phyloP scores from a whole-genome alignment of 2,113 vertebrate genomes.

The Lepidothrix coronata region DNA sequence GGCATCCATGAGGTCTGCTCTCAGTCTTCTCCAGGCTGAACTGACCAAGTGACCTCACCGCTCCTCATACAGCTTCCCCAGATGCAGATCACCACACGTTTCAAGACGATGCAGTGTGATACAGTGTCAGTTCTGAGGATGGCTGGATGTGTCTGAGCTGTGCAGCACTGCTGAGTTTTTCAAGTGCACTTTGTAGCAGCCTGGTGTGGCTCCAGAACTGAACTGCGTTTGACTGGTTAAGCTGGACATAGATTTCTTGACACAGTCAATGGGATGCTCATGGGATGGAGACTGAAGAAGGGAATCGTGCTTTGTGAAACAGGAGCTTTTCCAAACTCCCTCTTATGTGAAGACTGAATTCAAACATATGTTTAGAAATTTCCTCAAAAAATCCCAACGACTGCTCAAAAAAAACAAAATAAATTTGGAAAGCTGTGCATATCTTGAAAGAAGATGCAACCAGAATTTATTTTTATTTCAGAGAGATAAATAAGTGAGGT shows the following conservation, averaged over 20 bases:
- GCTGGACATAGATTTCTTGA: not conserved
- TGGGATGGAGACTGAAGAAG: not conserved
- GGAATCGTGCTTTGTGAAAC: not conserved
- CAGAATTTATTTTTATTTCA: not conserved
- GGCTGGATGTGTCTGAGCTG: not conserved
- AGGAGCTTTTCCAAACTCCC: not conserved
- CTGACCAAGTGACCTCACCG: not conserved
- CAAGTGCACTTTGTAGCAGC: not conserved
- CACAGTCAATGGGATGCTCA: not conserved
- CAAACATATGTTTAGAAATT: not conserved
- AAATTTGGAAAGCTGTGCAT: accelerated
- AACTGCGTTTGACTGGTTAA: not conserved
- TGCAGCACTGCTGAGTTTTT: not conserved
- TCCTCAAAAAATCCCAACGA: accelerated
- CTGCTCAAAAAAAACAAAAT: not conserved
- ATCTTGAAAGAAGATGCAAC: not conserved
- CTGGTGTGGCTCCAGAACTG: not conserved
- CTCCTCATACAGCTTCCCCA: not conserved
- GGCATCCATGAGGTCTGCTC: not conserved
- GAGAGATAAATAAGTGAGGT: not conserved
- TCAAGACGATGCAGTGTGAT: not conserved
- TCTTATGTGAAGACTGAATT: not conserved
- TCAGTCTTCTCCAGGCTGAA: not conserved
- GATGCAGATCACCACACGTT: not conserved
- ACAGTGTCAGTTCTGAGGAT: not conserved